Evolutionary conservation across 2,113 vertebrate genomes (phyloP), one percentile per base, ranked within the genome.

Genomic region (Brevimyrus niger): DNA sequence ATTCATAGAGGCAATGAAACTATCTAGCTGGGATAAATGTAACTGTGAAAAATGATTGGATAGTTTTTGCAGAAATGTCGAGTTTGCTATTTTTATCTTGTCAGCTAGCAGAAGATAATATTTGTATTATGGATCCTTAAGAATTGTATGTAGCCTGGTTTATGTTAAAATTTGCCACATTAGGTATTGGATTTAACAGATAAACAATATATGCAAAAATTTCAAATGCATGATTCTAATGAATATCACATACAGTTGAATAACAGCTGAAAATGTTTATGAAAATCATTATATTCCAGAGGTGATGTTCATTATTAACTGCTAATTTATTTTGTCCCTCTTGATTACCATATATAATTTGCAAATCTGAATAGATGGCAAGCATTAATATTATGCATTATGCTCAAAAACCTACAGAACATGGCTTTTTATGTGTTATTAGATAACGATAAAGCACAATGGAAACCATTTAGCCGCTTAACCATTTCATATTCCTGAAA

Each of bases 391-490:
- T 80, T 80, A 19, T 69, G 61, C 61, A 69, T 80, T 80, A 38
- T 80, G n/a, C 42, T 38, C 6, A 38, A 80, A 80, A 80, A 38
- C 4, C 15, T 19, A 38, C 35, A 35, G 73, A 80, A 42, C 19
- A 2, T 44, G 44, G 9, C 44, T 84, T 84, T 84, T 44, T 23
- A 44, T 84, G 19, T 23, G 19, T n/a, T 84, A 92, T 91, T 92
- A 93, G 94, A 95, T 93, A 92, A 94, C 93, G 95, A 95, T 95
- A 95, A 95, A 94, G 90, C 27, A 91, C 88, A 93, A 93, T 94
- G 93, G 92, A 95, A 95, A 95, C 89, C 82, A 53, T 87, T 51
- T 53, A 87, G 11, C 23, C 13, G 50, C n/a, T 53, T 87, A 35
- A 87, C 13, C 94, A 94, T 95, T 95, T 95, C 94, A 58, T 90